Base-by-base conservation (phyloP, 2,888 invertebrate species). In the Xestia xanthographa region DNA sequence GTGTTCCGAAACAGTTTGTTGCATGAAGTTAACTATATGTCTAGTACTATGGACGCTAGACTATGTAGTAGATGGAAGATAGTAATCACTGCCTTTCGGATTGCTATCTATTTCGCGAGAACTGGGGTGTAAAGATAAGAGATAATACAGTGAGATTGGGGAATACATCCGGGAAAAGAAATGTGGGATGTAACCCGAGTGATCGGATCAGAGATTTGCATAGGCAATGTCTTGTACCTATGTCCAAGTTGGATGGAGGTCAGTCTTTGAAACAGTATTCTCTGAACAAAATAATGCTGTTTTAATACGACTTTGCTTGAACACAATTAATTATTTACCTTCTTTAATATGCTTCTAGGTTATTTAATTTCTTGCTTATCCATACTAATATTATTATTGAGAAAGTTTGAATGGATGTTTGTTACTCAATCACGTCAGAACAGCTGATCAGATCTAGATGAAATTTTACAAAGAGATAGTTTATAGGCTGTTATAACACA, bases 91-190 rank as follows among this genome's bases (percentile, higher is more conserved):
- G 53, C 80, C 56, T 78, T 56, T 63, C 50, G 9, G 75, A 71
- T 84, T 20, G 67, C 75, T 79, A 84, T 84, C 80, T 79, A 43
- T 74, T 84, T 60, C 26, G 48, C 53, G 38, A 58, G 70, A 74
- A 84, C 65, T 79, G 41, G 69, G 53, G 62, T 56, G 73, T 60
- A 69, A 63, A 70, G 73, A 74, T 79, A 83, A 79, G 53, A 66
- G 45, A 69, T 72, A 70, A 56, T 48, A 58, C 48, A 34, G 2
- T n/a, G 29, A 74, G 69, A 74, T 82, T 69, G 58, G 56, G 34
- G 70, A 83, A 83, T 58, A 81, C 66, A 73, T 81, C 83, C 66
- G 66, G 60, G n/a, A 0, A 83, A 83, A 83, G 73, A 66, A 83
- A 72, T 72, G 72, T 83, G 60, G 72, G n/a, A 60, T 83, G 63